Percentiles rank a stretch among this genome's conserved stretches.
Evolutionary conservation across 2,797 vertebrate genomes (phyloP).

Genomic region (Spinibarbus caldwelli): DNA sequence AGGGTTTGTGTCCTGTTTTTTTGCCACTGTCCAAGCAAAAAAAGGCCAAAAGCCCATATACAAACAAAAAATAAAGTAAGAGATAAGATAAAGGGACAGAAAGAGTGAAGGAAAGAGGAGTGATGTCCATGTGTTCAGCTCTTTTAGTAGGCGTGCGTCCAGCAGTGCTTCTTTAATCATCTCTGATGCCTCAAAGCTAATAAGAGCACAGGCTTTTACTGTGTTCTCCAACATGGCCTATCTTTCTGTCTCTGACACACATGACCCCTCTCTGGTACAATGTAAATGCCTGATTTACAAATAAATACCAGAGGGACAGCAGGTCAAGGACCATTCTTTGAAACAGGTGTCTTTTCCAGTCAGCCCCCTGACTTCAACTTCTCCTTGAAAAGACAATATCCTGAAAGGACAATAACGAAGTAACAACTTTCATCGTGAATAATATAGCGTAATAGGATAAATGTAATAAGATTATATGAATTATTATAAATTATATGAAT

Average conservation of each 20-base stretch:
- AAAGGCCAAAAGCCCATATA: background rate
- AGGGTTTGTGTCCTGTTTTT: background rate
- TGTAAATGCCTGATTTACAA: background rate
- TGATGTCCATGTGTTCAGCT: constrained; percentile 29
- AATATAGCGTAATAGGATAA: background rate
- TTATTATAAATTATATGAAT: no score
- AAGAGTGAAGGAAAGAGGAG: background rate
- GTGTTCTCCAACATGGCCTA: constrained; percentile 7
- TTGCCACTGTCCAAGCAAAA: background rate
- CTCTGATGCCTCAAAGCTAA: constrained; percentile 45
- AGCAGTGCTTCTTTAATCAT: constrained; percentile 43
- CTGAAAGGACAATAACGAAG: background rate
- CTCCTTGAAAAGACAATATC: background rate
- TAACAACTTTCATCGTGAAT: background rate
- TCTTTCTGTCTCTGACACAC: background rate
- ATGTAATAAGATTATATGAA: background rate
- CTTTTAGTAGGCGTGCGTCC: constrained; percentile 23
- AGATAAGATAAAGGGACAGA: background rate
- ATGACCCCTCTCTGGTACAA: background rate
- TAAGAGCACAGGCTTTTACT: constrained; percentile 2
- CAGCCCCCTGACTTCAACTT: background rate
- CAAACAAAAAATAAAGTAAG: background rate
- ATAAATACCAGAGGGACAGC: constrained; percentile 2
- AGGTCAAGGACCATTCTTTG: background rate
- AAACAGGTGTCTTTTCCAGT: background rate